Evolutionary conservation across 2,888 invertebrate species (phyloP).

Genomic region (Flexamia atlantica): DNA sequence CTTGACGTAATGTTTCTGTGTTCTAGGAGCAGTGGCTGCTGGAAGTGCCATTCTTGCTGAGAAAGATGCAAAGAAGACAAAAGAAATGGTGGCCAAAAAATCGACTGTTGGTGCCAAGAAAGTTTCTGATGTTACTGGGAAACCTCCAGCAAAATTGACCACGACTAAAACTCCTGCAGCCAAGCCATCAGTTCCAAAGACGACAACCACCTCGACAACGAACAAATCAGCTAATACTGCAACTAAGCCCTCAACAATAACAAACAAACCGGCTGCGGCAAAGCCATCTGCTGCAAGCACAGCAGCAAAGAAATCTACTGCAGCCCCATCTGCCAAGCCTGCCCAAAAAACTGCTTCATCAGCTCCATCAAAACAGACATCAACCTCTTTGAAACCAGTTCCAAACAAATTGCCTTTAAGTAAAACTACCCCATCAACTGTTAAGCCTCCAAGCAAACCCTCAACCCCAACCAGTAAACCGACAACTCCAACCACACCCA

Average conservation of each 20-base stretch:
- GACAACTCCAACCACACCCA: slow-evolving; percentile 65
- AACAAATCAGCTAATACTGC: slow-evolving; percentile 53
- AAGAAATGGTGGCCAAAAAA: slow-evolving; percentile 41
- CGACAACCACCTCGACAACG: slow-evolving; percentile 49
- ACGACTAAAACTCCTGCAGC: slow-evolving; percentile 64
- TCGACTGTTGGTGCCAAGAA: slow-evolving; percentile 47
- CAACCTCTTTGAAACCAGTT: slow-evolving; percentile 64
- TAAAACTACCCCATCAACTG: slow-evolving; percentile 66
- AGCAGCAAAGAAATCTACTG: slow-evolving; percentile 65
- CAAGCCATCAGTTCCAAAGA: slow-evolving; percentile 65
- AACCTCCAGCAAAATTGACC: slow-evolving; percentile 66
- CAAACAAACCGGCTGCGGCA: slow-evolving; percentile 49
- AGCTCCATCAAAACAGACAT: slow-evolving; percentile 64
- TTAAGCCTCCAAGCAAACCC: slow-evolving; percentile 43
- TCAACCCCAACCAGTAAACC: slow-evolving; percentile 66
- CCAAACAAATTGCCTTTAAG: slow-evolving; percentile 43
- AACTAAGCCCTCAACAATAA: slow-evolving; percentile 36
- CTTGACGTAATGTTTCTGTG: slow-evolving; percentile 13
- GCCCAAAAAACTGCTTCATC: slow-evolving; percentile 33
- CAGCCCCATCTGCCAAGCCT: slow-evolving; percentile 66
- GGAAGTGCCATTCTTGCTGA: slow-evolving; percentile 42
- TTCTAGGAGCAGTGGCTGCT: slow-evolving; percentile 56
- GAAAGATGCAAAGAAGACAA: slow-evolving; percentile 39
- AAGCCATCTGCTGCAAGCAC: slow-evolving; percentile 28
- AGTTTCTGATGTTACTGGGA: not conserved